Percentiles rank a stretch among this genome's conserved stretches.
Conservation (phyloP, 2,797 vertebrate species). For the Alca torda region DNA sequence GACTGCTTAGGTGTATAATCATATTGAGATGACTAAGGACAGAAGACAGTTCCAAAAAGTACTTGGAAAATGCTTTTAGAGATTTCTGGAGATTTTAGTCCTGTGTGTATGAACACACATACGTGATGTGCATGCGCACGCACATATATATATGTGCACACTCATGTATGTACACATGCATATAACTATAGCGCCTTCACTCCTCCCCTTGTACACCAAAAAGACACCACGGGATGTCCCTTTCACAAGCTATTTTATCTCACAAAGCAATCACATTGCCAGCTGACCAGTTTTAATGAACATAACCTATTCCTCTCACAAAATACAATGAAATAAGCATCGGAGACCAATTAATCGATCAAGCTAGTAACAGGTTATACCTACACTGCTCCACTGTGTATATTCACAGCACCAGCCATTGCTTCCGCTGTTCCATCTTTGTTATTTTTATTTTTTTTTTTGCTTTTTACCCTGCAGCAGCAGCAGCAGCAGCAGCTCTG, state of each 20-base stretch:
- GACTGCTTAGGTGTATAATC: constrained; percentile 38
- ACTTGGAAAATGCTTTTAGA: not conserved
- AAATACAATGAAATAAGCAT: not conserved
- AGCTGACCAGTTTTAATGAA: constrained; percentile 27
- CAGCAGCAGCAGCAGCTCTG: constrained; percentile 4
- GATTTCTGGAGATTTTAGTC: not conserved
- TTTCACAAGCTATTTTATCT: constrained; percentile 23
- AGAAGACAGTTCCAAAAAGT: not conserved
- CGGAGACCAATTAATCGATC: not conserved
- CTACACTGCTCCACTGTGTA: not conserved
- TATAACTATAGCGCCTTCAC: not conserved
- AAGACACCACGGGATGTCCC: not conserved
- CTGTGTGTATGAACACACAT: not conserved
- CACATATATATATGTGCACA: not conserved
- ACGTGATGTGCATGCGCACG: not conserved
- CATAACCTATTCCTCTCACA: not conserved
- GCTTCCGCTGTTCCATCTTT: not conserved
- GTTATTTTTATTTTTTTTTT: constrained; percentile 45
- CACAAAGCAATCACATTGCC: not conserved
- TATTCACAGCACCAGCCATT: not conserved
- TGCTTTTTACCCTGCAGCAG: constrained; percentile 27
- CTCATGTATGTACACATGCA: fast-evolving
- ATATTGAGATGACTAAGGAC: constrained; percentile 6
- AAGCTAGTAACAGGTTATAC: not conserved
- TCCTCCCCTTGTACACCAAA: not conserved